Evolutionary conservation across 2,888 invertebrate species (phyloP).

Genomic region (Parasteatoda lunata): DNA sequence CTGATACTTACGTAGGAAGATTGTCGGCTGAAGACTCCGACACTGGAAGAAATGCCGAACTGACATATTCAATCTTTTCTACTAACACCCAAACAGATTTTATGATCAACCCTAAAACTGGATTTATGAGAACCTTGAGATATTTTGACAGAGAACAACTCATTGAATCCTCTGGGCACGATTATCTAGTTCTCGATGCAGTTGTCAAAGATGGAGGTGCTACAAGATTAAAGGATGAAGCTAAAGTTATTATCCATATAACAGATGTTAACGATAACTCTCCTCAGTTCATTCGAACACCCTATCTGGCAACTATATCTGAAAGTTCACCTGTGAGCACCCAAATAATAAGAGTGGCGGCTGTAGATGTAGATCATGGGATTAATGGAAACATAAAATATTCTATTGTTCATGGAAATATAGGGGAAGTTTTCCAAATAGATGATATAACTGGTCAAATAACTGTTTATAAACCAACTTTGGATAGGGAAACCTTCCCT

Average conservation of each 20-base stretch:
- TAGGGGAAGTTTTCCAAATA: constrained; percentile 84
- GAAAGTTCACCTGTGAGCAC: constrained; percentile 89
- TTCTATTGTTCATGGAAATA: constrained; percentile 86
- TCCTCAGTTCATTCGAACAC: constrained; percentile 83
- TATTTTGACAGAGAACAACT: constrained; percentile 92
- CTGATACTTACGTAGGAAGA: constrained; percentile 93
- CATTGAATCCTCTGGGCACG: constrained; percentile 84
- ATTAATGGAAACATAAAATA: constrained; percentile 92
- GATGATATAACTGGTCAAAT: constrained; percentile 94
- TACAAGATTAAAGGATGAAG: constrained; percentile 85
- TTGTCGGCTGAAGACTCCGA: constrained; percentile 91
- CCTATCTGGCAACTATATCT: constrained; percentile 91
- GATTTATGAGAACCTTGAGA: constrained; percentile 88
- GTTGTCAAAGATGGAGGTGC: constrained; percentile 88
- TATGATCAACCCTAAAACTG: constrained; percentile 92
- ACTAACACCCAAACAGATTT: constrained; percentile 79
- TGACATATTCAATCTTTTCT: constrained; percentile 81
- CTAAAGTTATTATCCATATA: constrained; percentile 89
- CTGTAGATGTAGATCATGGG: constrained; percentile 90
- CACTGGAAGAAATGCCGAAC: constrained; percentile 91
- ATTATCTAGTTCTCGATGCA: constrained; percentile 88
- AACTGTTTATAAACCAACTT: constrained; percentile 79
- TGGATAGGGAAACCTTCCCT: constrained; percentile 89
- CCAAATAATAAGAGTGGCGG: constrained; percentile 88
- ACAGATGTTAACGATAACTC: constrained; percentile 93